These are phyloP conservation scores for Trichosurus vulpecula DNA, from an alignment of 2,797 vertebrate genomes.

Conservation along the genomic window DNA sequence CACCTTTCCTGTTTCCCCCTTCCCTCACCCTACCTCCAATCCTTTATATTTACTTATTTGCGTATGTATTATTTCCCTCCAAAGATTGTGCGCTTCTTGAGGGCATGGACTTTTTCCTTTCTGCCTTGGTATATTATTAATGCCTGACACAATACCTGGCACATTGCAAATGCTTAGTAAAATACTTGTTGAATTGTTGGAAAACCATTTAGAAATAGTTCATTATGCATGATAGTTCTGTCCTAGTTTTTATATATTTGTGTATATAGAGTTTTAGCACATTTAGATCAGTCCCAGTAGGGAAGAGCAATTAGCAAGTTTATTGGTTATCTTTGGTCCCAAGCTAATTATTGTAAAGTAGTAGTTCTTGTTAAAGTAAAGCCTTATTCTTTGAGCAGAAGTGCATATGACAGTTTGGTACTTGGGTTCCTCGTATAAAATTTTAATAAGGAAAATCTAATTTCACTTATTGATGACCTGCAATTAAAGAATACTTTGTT, in stretches of 20 bases:
- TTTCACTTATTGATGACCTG: constrained; percentile 43
- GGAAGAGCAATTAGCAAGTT: constrained; percentile 28
- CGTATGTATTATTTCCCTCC: not conserved
- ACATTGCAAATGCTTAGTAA: not conserved
- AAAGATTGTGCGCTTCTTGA: not conserved
- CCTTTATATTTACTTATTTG: not conserved
- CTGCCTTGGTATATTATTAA: not conserved
- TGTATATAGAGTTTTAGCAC: not conserved
- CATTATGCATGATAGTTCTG: constrained; percentile 18
- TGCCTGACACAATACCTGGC: not conserved
- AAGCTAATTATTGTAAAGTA: not conserved
- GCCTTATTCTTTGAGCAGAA: constrained; percentile 5
- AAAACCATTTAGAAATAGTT: constrained; percentile 32
- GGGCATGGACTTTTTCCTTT: not conserved
- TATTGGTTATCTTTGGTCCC: constrained; percentile 17
- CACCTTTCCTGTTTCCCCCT: not conserved
- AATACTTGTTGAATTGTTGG: constrained; percentile 16
- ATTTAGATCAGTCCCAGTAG: not conserved
- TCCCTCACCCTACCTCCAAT: not conserved
- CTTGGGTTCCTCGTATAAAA: not conserved
- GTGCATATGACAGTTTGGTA: constrained; percentile 19
- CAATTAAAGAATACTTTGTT: constrained; percentile 35
- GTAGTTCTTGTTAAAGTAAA: constrained; percentile 37
- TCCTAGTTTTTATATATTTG: not conserved
- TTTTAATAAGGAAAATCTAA: not conserved